Evolutionary conservation across 30 jellyfish, hydroid and myxozoan species (phyloP).

Genomic region (Pseudorhiza aurosa): DNA sequence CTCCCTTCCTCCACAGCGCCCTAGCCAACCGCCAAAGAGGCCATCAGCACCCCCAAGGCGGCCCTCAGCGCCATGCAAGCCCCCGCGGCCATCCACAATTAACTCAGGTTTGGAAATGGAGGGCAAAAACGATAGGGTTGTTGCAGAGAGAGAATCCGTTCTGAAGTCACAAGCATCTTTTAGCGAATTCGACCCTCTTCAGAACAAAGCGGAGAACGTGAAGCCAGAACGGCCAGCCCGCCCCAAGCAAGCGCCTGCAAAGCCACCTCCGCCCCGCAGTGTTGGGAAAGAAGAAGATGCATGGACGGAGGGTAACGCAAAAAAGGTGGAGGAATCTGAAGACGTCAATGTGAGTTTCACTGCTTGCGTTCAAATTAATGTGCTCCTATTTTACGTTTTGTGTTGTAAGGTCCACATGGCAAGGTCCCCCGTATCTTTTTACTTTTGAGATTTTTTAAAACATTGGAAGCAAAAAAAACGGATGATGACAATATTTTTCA

Average conservation of each 20-base stretch:
- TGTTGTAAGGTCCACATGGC: no score
- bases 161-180: conserved; percentile 45
- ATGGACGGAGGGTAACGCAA: not conserved
- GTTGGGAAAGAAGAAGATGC: conserved; percentile 22
- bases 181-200: conserved; percentile 54
- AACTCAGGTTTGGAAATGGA: not conserved
- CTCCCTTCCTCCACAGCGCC: conserved; percentile 52
- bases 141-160: conserved; percentile 22
- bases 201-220: conserved; percentile 2
- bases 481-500: no score
- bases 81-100: conserved; percentile 17
- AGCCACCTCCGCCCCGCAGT: conserved; percentile 75
- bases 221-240: conserved; percentile 83
- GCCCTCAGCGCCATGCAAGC: conserved; percentile 40
- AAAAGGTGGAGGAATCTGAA: not conserved
- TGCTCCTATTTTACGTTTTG: no score
- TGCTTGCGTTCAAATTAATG: no score
- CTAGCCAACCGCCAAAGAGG: conserved; percentile 60
- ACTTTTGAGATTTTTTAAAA: no score
- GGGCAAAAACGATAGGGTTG: not conserved
- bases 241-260: conserved; percentile 63
- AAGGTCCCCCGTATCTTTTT: no score
- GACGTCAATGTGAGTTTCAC: not conserved
- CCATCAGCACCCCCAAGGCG: conserved; percentile 76
- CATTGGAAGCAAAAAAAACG: no score